Base-by-base conservation (phyloP, 2,797 vertebrate genomes). In the Podargus strigoides region DNA sequence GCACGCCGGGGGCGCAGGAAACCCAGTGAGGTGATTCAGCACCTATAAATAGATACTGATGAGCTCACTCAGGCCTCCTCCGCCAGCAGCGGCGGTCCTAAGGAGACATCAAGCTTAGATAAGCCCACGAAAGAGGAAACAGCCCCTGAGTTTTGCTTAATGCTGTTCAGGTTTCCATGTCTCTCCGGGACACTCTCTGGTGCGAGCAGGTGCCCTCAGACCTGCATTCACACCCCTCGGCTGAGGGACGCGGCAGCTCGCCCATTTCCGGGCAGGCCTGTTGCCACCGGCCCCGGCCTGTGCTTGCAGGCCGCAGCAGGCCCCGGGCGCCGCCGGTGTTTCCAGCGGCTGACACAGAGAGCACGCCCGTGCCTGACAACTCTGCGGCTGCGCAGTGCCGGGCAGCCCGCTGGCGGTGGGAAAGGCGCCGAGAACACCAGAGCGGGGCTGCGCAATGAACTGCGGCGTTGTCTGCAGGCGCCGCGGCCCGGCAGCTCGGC, bases 81-180 rank as follows among this genome's bases (percentile, higher is more conserved):
- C 41, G 49, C 0, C 7, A 87, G 22, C 37, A 63, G 26, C 1
- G 0, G 21, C 9, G 44, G 4, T 76, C 23, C 5, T 22, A 52
- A 52, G n/a, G 44, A 16, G 37, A 8, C 60, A 24, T 10, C 4
- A 4, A 14, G 42, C 62, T 55, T 11, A 46, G 39, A 50, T 26
- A 81, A 56, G 15, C 34, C 3, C 19, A 47, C 17, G 17, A 27
- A 63, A 44, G 34, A 67, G 7, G 26, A 77, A 87, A 37, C 16
- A 49, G 9, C 9, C 8, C 14, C 3, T 3, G 32, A 50, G 30
- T 26, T 7, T 39, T 60, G 17, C 72, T 32, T 18, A 24, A 7
- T 0, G 10, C 62, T 28, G 9, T 20, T 62, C n/a, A 10, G 0
- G 0, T 15, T 9, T 34, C 27, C 0, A 0, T 15, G n/a, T 9